Conservation (phyloP, 23 tunicate species). For the Ciona savignyi region DNA sequence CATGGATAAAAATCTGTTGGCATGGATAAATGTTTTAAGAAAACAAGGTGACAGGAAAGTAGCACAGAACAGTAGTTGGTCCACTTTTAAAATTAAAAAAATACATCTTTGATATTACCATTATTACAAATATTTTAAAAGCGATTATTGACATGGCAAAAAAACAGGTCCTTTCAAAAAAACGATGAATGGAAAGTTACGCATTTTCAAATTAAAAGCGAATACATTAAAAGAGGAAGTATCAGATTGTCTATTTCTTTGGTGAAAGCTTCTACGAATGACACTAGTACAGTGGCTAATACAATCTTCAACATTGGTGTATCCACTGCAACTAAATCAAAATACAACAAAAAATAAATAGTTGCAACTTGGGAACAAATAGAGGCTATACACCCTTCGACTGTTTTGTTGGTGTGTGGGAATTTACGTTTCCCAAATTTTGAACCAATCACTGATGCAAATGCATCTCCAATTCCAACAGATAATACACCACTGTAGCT, state of each 20-base stretch:
- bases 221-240: slow-evolving; percentile 59
- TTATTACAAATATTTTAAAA: background rate
- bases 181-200: no score
- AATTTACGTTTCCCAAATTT: slow-evolving; percentile 56
- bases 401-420: slow-evolving; percentile 44
- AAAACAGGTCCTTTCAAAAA: background rate
- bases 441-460: slow-evolving; percentile 77
- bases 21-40: background rate
- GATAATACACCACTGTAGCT: slow-evolving; percentile 75
- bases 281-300: slow-evolving; percentile 20
- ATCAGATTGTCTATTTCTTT: slow-evolving; percentile 79
- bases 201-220: slow-evolving; percentile 1
- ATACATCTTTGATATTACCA: background rate
- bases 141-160: background rate
- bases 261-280: slow-evolving; percentile 66
- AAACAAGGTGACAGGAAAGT: background rate
- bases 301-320: background rate
- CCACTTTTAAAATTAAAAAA: background rate
- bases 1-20: no score
- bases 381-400: slow-evolving; percentile 72
- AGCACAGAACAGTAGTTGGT: background rate
- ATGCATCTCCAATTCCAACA: slow-evolving; percentile 90
- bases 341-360: background rate
- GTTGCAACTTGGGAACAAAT: slow-evolving; percentile 27
- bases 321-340: background rate